Conservation (phyloP, 2,113 vertebrate species). For the Lampris incognitus region DNA sequence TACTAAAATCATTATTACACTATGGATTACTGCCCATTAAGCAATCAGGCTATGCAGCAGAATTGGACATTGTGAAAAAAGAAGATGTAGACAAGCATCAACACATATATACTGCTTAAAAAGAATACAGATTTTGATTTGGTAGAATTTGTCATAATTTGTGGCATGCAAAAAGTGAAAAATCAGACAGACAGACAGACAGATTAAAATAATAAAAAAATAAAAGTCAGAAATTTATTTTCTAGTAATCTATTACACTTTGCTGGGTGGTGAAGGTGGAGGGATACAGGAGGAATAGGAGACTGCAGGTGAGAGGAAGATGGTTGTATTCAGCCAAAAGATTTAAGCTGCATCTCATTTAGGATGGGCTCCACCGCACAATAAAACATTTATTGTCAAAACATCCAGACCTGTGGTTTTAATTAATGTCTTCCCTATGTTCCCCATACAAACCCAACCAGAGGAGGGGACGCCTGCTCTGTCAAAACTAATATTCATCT, state of each 20-base stretch:
- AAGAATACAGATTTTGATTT: too few relatives aligned
- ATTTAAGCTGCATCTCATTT: not conserved
- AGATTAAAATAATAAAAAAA: not conserved
- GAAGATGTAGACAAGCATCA: too few relatives aligned
- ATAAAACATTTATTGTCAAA: constrained; percentile 7
- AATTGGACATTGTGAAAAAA: not conserved
- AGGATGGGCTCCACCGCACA: constrained; percentile 2
- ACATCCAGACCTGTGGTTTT: constrained; percentile 18
- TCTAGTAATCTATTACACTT: too few relatives aligned
- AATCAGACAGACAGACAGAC: not conserved
- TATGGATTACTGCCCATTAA: not conserved
- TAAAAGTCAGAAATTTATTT: too few relatives aligned
- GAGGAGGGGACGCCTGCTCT: constrained; percentile 12
- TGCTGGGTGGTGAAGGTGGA: too few relatives aligned
- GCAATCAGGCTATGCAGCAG: not conserved
- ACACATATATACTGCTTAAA: too few relatives aligned
- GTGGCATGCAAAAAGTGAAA: not conserved
- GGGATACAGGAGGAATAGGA: too few relatives aligned
- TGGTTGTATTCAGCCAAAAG: not conserved
- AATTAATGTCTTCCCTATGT: constrained; percentile 25
- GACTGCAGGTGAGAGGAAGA: too few relatives aligned
- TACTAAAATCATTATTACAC: not conserved
- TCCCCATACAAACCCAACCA: constrained; percentile 12
- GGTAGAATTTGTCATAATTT: too few relatives aligned
- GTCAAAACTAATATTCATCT: constrained; percentile 41